Evolutionary conservation across 2,888 invertebrate species (phyloP).

Genomic region (Eurytoma adleriae): DNA sequence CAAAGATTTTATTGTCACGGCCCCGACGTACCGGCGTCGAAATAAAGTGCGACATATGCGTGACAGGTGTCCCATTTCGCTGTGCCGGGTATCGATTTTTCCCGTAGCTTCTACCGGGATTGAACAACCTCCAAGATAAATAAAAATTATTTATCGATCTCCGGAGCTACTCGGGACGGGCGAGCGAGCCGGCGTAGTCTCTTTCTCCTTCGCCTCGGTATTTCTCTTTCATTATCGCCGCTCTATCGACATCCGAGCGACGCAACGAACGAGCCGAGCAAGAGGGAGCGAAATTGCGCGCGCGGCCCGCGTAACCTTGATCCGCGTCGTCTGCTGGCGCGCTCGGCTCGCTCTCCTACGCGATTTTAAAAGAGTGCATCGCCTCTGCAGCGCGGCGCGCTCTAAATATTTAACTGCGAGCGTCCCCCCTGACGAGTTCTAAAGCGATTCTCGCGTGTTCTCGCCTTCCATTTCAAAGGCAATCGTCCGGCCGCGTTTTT

Average conservation of each 20-base stretch:
- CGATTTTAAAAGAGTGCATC: slow-evolving; percentile 14
- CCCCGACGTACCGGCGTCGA: too few species aligned
- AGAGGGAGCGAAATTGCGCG: not conserved
- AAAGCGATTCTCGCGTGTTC: not conserved
- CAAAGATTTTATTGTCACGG: too few species aligned
- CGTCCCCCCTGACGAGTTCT: slow-evolving; percentile 1
- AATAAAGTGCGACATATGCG: too few species aligned
- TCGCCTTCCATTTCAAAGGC: slow-evolving; percentile 17
- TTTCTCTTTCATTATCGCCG: not conserved
- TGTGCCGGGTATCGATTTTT: too few species aligned
- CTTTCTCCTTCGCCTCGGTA: not conserved
- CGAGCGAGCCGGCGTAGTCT: not conserved
- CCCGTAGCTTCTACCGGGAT: too few species aligned
- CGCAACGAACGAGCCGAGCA: not conserved
- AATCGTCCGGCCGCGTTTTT: slow-evolving; percentile 12
- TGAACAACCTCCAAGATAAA: too few species aligned
- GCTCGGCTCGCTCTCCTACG: not conserved
- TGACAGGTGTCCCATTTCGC: too few species aligned
- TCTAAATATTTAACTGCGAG: slow-evolving; percentile 50
- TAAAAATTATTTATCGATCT: too few species aligned
- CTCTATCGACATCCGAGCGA: slow-evolving; percentile 5
- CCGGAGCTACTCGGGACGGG: too few species aligned
- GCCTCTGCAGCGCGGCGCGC: not conserved
- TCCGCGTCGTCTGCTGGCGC: not conserved
- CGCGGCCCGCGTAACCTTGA: slow-evolving; percentile 8